Evolutionary conservation across 2,113 vertebrate genomes (phyloP), one percentile per base, ranked within the genome.

Genomic region (Mastomys coucha): DNA sequence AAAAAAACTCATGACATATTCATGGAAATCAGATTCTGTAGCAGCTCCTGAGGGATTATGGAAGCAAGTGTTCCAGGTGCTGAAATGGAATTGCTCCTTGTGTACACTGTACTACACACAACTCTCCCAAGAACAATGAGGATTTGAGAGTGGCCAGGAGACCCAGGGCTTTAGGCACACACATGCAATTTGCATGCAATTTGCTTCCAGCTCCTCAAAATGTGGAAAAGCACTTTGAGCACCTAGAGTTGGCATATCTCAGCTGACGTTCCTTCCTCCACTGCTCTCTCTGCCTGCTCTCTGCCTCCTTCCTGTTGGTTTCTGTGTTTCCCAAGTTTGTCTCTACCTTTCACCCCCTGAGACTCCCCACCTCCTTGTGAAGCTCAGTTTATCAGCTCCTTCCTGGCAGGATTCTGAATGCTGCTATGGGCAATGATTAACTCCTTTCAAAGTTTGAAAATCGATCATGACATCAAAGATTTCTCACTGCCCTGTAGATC

Each of bases 361-460:
- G 26, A 20, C 39, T 24, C 69, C 80, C 56, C 49, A 89, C 16
- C 72, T 31, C 16, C 14, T 92, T 75, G 39, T 73, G 22, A 51
- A 67, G n/a, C 14, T 65, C 39, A 60, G 16, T 49, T 84, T 31
- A 73, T 42, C 7, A 9, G 2, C 69, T 31, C 17, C 69, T 70
- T 16, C 19, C 31, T 88, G 10, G 76, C 1, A 42, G 7, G 76
- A 26, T 86, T 87, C 63, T 65, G 51, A 63, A 53, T 53, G 33
- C 7, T 1, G 17, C 19, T 88, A 56, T 26, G 53, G 9, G 26
- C 42, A 94, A 58, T 45, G 4, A 33, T 75, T n/a, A 91, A n/a
- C 82, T 65, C 72, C 80, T 24, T 91, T 51, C 28, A 96, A 75
- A 6, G 10, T 85, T 56, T 72, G 14, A 65, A 92, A 93, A 82